These are phyloP conservation scores for Pantherophis guttatus DNA, from an alignment of 2,113 vertebrate genomes.

Conservation along the genomic window DNA sequence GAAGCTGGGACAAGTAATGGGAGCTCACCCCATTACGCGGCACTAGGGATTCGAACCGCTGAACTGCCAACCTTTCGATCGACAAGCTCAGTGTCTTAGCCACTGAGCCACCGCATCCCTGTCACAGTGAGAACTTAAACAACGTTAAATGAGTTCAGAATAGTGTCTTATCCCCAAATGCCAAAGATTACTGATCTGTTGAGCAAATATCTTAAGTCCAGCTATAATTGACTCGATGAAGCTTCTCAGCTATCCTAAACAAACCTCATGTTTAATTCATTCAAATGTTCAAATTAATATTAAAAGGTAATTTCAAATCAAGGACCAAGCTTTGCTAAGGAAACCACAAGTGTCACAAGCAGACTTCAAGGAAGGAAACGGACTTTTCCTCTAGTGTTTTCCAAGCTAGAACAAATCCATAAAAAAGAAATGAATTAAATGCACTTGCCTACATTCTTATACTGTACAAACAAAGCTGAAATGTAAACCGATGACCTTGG, in stretches of 20 bases:
- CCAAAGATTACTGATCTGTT: background rate
- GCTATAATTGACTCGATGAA: background rate
- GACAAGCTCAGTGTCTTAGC: too few species aligned
- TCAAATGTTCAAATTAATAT: background rate
- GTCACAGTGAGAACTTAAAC: background rate
- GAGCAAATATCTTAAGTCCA: background rate
- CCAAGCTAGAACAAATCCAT: background rate
- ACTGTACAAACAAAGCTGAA: slow-evolving; percentile 20
- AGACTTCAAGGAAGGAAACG: slow-evolving; percentile 1
- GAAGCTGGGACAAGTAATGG: too few species aligned
- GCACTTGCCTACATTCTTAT: background rate
- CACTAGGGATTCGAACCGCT: too few species aligned
- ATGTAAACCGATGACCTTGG: background rate
- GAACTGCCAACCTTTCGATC: too few species aligned
- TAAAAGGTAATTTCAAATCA: background rate
- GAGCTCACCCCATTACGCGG: too few species aligned
- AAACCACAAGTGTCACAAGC: background rate
- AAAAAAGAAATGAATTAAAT: slow-evolving; percentile 9
- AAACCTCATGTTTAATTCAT: background rate
- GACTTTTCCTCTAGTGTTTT: background rate
- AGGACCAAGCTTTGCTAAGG: slow-evolving; percentile 1
- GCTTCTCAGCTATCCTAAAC: background rate
- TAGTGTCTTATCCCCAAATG: background rate
- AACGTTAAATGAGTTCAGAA: background rate
- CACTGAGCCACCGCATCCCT: too few species aligned